Conservation (phyloP, 2,888 invertebrate genomes). For the Hartigia nigra region DNA sequence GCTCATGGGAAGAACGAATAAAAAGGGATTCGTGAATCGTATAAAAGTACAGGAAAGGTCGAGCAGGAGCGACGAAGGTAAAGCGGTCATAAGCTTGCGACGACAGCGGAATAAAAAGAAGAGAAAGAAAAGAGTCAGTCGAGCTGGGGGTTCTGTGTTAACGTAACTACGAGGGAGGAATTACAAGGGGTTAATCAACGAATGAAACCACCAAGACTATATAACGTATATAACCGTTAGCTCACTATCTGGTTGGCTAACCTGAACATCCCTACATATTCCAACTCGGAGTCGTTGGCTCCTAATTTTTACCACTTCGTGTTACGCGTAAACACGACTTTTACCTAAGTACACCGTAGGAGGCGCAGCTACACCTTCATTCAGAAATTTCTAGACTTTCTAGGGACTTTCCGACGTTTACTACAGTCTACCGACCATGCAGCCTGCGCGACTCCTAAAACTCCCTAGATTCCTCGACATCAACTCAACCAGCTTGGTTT, state of each 20-base stretch:
- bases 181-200: constrained; percentile 52
- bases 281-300: background rate
- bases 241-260: background rate
- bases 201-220: constrained; percentile 1
- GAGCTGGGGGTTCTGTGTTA: constrained; percentile 27
- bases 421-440: background rate
- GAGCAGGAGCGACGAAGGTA: constrained; percentile 1
- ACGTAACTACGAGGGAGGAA: constrained; percentile 51
- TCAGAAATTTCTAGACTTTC: background rate
- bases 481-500: background rate
- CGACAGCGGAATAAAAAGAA: constrained; percentile 18
- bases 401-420: background rate
- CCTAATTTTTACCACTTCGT: background rate
- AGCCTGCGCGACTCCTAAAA: background rate
- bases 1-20: background rate
- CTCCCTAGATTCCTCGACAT: background rate
- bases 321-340: background rate
- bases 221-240: background rate
- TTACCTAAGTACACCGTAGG: background rate
- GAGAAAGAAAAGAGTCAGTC: constrained; percentile 7
- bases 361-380: background rate
- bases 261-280: background rate
- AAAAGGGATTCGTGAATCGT: background rate
- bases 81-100: constrained; percentile 16
- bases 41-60: constrained; percentile 10